Base-by-base conservation (phyloP, 2,113 vertebrate species). In the Nannospalax galili region DNA sequence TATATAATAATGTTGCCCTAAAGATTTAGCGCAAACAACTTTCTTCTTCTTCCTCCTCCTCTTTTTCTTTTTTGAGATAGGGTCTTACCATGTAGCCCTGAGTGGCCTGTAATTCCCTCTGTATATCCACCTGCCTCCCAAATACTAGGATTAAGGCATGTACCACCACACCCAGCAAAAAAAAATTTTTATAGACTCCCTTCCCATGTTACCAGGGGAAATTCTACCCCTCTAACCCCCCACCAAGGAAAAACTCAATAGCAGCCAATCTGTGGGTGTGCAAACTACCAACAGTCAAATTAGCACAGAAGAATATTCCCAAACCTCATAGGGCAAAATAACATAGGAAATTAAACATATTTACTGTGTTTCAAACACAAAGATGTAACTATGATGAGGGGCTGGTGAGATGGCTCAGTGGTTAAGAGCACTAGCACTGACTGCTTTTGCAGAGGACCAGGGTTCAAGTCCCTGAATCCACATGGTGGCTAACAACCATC, bases 291-390 rank as follows among this genome's bases (percentile, higher is more conserved):
- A 37, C 1, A 84, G 84, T 40, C 75, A 86, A 62, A 24, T 62
- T 67, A 74, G 37, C 73, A 70, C 60, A 84, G 22, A 72, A 22
- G 30, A 94, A 70, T n/a, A n/a, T n/a, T n/a, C 2, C 62, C 48
- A 56, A 92, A 79, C 32, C 40, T 30, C 30, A 52, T 17, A 78
- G 45, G 74, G 45, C 32, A 78, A 52, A 78, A 10, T 52, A 48
- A 48, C 74, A 88, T 3, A 62, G 40, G 45, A 56, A 15, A 80
- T 52, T 79, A 69, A 84, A 91, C 15, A 42, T 70, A 72, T n/a
- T 84, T 40, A 88, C n/a, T 84, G n/a, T 35, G 84, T 88, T 77
- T 91, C 84, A 89, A 86, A 82, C 22, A 78, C 7, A 65, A 82
- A 82, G 56, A 92, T 58, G 26, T 10, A 48, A 74, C 22, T 48